Conservation (phyloP, 2,113 vertebrate genomes). For the Pelvicachromis taeniatus region DNA sequence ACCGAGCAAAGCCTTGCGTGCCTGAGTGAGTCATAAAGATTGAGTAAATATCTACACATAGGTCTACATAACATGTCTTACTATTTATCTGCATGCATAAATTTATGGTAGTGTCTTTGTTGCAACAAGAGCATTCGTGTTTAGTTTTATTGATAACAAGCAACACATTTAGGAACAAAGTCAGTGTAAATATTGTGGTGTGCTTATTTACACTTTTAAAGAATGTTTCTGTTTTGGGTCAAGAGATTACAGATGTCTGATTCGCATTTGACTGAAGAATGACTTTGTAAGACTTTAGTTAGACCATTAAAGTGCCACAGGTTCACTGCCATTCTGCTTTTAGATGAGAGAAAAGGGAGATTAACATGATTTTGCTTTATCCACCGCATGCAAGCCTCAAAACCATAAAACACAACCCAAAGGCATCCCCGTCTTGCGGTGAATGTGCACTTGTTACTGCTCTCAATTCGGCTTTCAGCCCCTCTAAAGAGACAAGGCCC, state of each 20-base stretch:
- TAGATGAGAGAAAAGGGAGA: conserved; percentile 58
- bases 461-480: conserved; percentile 80
- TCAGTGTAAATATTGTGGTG: background rate
- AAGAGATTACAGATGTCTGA: conserved; percentile 35
- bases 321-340: conserved; percentile 52
- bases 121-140: background rate
- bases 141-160: background rate
- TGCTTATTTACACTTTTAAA: conserved; percentile 29
- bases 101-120: background rate
- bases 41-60: background rate
- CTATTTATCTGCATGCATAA: background rate
- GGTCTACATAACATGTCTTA: background rate
- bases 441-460: conserved; percentile 80
- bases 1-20: background rate
- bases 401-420: conserved; percentile 72
- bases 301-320: conserved; percentile 59
- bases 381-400: conserved; percentile 61
- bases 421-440: conserved; percentile 66
- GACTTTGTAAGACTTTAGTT: conserved; percentile 50
- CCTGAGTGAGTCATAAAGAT: background rate
- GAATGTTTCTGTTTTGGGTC: conserved; percentile 29
- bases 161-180: background rate
- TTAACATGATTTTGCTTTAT: conserved; percentile 73
- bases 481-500: conserved; percentile 81
- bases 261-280: conserved; percentile 48